Conservation (phyloP, 2,113 vertebrate species). For the Poeciliopsis turrubarensis region DNA sequence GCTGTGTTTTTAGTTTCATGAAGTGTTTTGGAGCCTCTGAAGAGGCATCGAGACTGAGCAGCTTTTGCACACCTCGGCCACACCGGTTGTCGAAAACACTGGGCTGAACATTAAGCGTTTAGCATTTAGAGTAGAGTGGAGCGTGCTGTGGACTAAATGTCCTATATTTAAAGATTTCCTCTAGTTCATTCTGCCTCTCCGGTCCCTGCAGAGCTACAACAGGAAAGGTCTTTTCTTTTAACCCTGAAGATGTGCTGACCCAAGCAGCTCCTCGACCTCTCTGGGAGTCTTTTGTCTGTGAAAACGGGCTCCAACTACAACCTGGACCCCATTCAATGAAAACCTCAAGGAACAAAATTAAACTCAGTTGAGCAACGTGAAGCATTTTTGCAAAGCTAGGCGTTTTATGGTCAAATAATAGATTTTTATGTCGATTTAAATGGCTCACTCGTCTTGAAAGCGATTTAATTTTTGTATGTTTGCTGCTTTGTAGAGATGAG, state of each 20-base stretch:
- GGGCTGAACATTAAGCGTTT: neutral
- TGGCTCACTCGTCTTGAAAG: too few species aligned
- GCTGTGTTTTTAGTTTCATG: slow-evolving; percentile 1
- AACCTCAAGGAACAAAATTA: neutral
- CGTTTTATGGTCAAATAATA: neutral
- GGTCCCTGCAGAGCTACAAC: slow-evolving; percentile 26
- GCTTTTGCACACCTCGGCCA: neutral
- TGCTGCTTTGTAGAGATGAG: too few species aligned
- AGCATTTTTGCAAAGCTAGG: neutral
- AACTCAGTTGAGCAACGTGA: neutral
- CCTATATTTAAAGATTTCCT: slow-evolving; percentile 18
- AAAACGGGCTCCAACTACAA: slow-evolving; percentile 14
- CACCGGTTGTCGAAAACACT: slow-evolving; percentile 1
- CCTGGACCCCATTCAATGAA: slow-evolving; percentile 1
- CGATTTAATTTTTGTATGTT: too few species aligned
- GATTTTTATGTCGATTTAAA: too few species aligned
- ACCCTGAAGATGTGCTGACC: slow-evolving; percentile 39
- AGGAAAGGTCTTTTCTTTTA: slow-evolving; percentile 27
- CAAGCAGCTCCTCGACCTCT: neutral
- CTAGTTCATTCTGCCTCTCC: slow-evolving; percentile 21
- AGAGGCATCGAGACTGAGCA: neutral
- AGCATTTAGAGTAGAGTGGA: slow-evolving; percentile 3
- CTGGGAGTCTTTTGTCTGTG: neutral
- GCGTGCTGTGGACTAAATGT: slow-evolving; percentile 16
- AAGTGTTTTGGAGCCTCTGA: neutral